A percentile compares a stretch with the other conserved stretches of the same genome.
Conservation (phyloP, 2,888 invertebrate genomes). For the Linyphia triangularis region DNA sequence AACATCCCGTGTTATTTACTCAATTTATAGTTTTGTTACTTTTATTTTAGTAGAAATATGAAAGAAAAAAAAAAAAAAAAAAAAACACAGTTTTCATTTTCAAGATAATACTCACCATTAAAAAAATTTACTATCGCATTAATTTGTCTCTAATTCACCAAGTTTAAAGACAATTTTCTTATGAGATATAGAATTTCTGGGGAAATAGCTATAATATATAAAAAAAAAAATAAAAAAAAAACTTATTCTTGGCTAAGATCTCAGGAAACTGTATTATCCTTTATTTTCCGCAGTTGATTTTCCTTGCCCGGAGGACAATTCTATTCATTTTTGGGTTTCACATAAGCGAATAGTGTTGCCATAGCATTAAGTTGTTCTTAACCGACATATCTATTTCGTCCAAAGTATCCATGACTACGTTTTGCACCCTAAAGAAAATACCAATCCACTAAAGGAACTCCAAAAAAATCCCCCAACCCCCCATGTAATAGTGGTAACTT, state of each 20-base stretch:
- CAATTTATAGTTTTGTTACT: too few relatives aligned
- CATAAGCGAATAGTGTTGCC: constrained; percentile 59
- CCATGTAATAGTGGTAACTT: constrained; percentile 47
- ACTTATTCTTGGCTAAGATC: background rate
- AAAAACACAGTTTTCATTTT: too few relatives aligned
- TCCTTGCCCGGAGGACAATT: constrained; percentile 42
- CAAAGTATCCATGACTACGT: constrained; percentile 16
- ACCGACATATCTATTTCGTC: constrained; percentile 29
- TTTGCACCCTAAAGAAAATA: constrained; percentile 43
- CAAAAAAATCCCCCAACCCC: constrained; percentile 2
- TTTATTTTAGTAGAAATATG: too few relatives aligned
- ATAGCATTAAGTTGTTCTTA: constrained; percentile 59
- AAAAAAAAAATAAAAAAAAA: too few relatives aligned
- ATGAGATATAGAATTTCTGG: too few relatives aligned
- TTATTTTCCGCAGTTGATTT: constrained; percentile 39
- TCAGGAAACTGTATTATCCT: constrained; percentile 41
- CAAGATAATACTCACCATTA: too few relatives aligned
- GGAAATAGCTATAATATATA: too few relatives aligned
- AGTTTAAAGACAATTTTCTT: too few relatives aligned
- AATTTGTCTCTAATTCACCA: too few relatives aligned
- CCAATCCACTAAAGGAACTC: background rate
- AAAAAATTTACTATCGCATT: too few relatives aligned
- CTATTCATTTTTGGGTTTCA: constrained; percentile 32
- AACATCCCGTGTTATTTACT: too few relatives aligned
- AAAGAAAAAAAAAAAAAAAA: too few relatives aligned